Conservation (phyloP, 2,113 vertebrate genomes). For the Cricetomys ansorgei region DNA sequence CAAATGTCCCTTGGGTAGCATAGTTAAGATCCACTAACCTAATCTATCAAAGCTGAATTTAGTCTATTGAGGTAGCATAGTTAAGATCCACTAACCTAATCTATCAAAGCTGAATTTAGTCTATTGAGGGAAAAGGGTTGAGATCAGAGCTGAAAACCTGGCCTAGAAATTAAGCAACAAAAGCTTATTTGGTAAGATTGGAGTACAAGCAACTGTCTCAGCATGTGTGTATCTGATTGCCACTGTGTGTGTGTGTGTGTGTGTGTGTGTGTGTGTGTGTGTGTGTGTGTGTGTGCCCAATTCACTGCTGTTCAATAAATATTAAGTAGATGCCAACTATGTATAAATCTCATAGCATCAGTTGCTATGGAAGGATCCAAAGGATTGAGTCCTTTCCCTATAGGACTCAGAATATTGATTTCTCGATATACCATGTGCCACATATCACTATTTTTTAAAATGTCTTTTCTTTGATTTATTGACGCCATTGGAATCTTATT, state of each 20-base stretch:
- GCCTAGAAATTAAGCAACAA: background rate
- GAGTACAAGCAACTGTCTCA: background rate
- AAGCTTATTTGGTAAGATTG: background rate
- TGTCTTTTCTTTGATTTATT: constrained; percentile 68
- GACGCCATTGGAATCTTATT: constrained; percentile 41
- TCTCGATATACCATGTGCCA: constrained; percentile 49
- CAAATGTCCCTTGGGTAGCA: background rate
- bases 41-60: background rate
- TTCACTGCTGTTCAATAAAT: constrained; percentile 51
- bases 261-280: background rate
- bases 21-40: background rate
- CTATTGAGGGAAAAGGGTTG: background rate
- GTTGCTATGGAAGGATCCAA: constrained; percentile 21
- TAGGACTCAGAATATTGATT: constrained; percentile 63
- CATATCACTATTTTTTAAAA: constrained; percentile 58
- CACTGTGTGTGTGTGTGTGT: background rate
- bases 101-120: background rate
- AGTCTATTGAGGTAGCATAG: background rate
- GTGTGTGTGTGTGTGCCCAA: background rate
- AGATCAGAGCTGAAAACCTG: background rate
- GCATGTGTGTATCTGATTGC: background rate
- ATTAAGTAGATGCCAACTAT: constrained; percentile 44
- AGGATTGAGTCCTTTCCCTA: constrained; percentile 38
- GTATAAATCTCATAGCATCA: constrained; percentile 50
- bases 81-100: background rate